These are phyloP conservation scores for Aporophyla lueneburgensis DNA, from an alignment of 2,888 invertebrate species.

Conservation along the genomic window DNA sequence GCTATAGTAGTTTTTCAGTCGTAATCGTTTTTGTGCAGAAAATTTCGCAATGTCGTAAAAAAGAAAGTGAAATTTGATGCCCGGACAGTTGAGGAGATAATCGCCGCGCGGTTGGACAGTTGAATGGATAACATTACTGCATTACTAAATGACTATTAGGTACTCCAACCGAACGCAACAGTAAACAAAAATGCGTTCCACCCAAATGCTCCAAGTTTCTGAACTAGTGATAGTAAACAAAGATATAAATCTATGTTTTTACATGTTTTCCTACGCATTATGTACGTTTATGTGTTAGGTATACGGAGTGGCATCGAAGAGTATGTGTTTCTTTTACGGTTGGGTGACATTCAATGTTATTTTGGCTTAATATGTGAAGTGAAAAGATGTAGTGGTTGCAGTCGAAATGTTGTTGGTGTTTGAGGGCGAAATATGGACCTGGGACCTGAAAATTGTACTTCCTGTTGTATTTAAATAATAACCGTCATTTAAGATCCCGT, in stretches of 20 bases:
- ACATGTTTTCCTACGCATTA: constrained; percentile 45
- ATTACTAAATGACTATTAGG: not conserved
- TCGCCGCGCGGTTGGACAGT: too few relatives aligned
- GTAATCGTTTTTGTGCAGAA: too few relatives aligned
- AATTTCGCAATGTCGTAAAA: too few relatives aligned
- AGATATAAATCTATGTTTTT: constrained; percentile 58
- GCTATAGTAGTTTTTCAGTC: too few relatives aligned
- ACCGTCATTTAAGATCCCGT: not conserved
- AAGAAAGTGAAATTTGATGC: too few relatives aligned
- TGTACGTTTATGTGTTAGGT: constrained; percentile 27
- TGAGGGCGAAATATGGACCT: not conserved
- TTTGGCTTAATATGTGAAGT: not conserved
- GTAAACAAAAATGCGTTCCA: constrained; percentile 8
- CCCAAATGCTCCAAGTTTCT: constrained; percentile 28
- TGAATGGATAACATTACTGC: too few relatives aligned
- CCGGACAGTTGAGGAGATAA: too few relatives aligned
- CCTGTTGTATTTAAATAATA: not conserved
- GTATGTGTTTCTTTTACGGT: constrained; percentile 11
- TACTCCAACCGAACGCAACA: not conserved
- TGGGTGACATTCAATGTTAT: constrained; percentile 5
- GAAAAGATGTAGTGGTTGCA: not conserved
- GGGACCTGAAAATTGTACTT: not conserved
- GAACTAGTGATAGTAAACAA: constrained; percentile 55
- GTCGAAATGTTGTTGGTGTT: not conserved
- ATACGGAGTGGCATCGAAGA: not conserved